Conservation (phyloP, 2,888 invertebrate species). For the Nymphalis polychloros region DNA sequence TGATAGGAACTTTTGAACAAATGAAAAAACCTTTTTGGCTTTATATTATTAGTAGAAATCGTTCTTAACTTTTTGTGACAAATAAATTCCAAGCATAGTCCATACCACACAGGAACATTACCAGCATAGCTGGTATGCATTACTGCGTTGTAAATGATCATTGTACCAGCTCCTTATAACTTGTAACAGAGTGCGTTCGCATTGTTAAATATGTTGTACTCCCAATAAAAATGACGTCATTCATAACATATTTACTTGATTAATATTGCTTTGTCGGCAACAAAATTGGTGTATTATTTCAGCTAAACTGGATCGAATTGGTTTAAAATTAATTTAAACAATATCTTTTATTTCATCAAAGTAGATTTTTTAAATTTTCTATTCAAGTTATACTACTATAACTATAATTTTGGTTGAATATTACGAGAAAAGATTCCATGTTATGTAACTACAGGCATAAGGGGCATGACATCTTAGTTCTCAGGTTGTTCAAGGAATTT, state of each 20-base stretch:
- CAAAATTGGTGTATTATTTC: too few species aligned
- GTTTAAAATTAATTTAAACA: too few species aligned
- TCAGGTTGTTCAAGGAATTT: too few species aligned
- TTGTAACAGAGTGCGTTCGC: conserved; percentile 14
- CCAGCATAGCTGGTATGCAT: conserved; percentile 22
- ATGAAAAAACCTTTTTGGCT: neutral
- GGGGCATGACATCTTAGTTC: too few species aligned
- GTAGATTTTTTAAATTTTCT: too few species aligned
- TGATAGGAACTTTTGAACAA: neutral
- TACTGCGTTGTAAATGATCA: conserved; percentile 32
- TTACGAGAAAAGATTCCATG: too few species aligned
- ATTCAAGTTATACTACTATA: too few species aligned
- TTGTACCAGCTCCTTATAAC: conserved; percentile 14
- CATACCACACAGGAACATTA: conserved; percentile 14
- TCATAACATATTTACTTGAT: neutral
- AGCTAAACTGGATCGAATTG: too few species aligned
- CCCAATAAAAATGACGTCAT: neutral
- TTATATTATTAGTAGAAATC: neutral
- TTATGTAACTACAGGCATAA: too few species aligned
- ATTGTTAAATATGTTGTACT: conserved; percentile 6
- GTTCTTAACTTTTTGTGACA: neutral
- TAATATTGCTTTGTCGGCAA: too few species aligned
- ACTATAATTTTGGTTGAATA: too few species aligned
- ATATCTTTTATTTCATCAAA: too few species aligned
- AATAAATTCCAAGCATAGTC: conserved; percentile 4